phyloP scores from a whole-genome alignment of 2,888 invertebrate species.

The Isoperla grammatica region DNA sequence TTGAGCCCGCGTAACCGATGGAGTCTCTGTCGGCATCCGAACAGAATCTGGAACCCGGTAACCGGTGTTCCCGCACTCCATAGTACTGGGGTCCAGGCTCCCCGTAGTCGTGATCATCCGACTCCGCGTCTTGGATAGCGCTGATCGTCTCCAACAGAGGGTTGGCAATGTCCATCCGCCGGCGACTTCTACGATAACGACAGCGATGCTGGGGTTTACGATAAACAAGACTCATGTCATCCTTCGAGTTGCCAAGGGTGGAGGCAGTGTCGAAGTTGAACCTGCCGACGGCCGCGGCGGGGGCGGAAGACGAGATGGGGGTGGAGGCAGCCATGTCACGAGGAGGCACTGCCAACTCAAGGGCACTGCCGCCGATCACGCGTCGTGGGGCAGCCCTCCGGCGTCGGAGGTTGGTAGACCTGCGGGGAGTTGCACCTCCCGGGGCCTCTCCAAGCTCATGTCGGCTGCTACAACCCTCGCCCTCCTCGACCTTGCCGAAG shows the following conservation, averaged over 20 bases:
- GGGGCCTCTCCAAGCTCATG: constrained; percentile 13
- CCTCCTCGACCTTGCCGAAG: constrained; percentile 14
- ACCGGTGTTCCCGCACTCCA: constrained; percentile 22
- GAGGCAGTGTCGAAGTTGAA: constrained; percentile 20
- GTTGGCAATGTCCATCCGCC: constrained; percentile 32
- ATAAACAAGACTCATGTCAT: constrained; percentile 30
- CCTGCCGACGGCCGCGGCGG: constrained; percentile 19
- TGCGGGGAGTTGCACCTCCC: constrained; percentile 8
- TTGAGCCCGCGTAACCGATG: constrained; percentile 40
- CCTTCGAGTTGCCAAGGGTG: constrained; percentile 27
- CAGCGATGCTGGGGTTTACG: constrained; percentile 28
- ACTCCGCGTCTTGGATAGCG: constrained; percentile 34
- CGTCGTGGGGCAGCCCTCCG: constrained; percentile 17
- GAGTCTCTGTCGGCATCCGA: constrained; percentile 37
- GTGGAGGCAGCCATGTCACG: constrained; percentile 20
- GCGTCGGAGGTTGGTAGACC: constrained; percentile 1
- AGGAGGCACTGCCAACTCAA: constrained; percentile 20
- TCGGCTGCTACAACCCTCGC: neutral
- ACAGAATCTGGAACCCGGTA: constrained; percentile 18
- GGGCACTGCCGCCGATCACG: constrained; percentile 25
- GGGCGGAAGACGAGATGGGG: constrained; percentile 18
- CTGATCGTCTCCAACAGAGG: constrained; percentile 41
- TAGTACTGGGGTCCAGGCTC: constrained; percentile 17
- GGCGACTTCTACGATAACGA: constrained; percentile 27
- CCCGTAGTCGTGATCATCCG: constrained; percentile 31